Conservation (phyloP, 2,113 vertebrate species). For the Otocyon megalotis region DNA sequence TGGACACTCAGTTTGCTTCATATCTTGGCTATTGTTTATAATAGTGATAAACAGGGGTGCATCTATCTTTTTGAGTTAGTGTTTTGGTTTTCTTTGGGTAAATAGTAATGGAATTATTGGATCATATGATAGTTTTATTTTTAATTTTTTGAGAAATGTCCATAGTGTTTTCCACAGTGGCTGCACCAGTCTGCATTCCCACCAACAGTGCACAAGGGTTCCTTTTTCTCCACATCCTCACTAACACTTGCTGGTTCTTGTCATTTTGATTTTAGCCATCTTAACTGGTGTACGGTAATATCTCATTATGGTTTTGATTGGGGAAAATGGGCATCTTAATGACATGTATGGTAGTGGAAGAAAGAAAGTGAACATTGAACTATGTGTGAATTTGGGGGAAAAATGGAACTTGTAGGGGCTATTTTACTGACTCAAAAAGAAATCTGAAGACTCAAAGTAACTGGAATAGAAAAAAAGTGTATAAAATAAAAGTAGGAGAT, state of each 20-base stretch:
- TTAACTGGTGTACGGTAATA: neutral
- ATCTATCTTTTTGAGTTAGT: neutral
- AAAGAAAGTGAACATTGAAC: neutral
- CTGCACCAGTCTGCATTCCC: neutral
- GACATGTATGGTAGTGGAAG: neutral
- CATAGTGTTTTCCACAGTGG: neutral
- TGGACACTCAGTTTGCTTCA: neutral
- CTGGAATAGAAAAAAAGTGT: neutral
- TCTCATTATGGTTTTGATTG: neutral
- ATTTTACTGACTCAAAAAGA: neutral
- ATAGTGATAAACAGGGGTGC: neutral
- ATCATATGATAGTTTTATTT: neutral
- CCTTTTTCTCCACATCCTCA: too few relatives aligned
- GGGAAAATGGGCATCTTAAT: neutral
- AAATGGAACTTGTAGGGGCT: neutral
- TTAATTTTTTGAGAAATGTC: neutral
- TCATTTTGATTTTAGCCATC: neutral
- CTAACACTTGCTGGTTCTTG: neutral
- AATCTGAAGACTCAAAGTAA: neutral
- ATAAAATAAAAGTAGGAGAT: neutral
- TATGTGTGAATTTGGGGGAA: neutral
- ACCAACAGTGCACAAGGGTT: neutral
- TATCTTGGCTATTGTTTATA: neutral
- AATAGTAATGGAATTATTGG: neutral
- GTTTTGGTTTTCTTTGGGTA: neutral